A percentile compares a stretch with the other conserved stretches of the same genome.
phyloP scores from a whole-genome alignment of 2,888 invertebrate genomes.

The Orthosia cruda region DNA sequence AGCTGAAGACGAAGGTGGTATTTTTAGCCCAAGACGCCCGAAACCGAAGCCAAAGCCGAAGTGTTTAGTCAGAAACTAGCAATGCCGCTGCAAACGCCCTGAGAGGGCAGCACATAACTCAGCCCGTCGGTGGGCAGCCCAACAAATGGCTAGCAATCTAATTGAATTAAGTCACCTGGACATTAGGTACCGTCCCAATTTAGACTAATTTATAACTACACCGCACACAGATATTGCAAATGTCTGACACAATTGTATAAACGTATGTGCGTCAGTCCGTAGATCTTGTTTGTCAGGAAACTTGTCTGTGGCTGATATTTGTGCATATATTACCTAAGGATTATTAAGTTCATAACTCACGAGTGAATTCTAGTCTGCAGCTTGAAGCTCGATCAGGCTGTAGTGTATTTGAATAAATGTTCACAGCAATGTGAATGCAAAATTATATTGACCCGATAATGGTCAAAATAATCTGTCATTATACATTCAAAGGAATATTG shows the following conservation, averaged over 20 bases:
- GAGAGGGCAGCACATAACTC: slow-evolving; percentile 74
- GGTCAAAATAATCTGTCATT: neutral
- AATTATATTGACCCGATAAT: too few relatives aligned
- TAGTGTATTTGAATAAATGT: neutral
- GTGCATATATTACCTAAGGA: too few relatives aligned
- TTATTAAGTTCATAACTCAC: slow-evolving; percentile 3
- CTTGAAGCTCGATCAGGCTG: neutral
- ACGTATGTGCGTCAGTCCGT: slow-evolving; percentile 57
- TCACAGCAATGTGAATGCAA: neutral
- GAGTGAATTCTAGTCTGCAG: neutral
- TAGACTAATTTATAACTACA: slow-evolving; percentile 82
- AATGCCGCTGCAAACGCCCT: slow-evolving; percentile 32
- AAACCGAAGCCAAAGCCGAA: too few relatives aligned
- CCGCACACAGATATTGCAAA: slow-evolving; percentile 70
- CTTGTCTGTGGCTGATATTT: neutral
- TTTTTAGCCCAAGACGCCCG: too few relatives aligned
- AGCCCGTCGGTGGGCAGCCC: slow-evolving; percentile 68
- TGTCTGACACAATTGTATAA: slow-evolving; percentile 59
- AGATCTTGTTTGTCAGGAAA: slow-evolving; percentile 44
- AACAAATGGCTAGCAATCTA: slow-evolving; percentile 80
- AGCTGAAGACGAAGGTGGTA: too few relatives aligned
- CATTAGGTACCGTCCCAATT: slow-evolving; percentile 82
- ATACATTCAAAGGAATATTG: neutral
- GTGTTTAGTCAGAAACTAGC: too few relatives aligned
- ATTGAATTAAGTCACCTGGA: slow-evolving; percentile 67